A percentile compares a stretch with the other conserved stretches of the same genome.
These are phyloP conservation scores for Drosophila heteroneura DNA, from an alignment of 2,888 invertebrate species.

Conservation along the genomic window DNA sequence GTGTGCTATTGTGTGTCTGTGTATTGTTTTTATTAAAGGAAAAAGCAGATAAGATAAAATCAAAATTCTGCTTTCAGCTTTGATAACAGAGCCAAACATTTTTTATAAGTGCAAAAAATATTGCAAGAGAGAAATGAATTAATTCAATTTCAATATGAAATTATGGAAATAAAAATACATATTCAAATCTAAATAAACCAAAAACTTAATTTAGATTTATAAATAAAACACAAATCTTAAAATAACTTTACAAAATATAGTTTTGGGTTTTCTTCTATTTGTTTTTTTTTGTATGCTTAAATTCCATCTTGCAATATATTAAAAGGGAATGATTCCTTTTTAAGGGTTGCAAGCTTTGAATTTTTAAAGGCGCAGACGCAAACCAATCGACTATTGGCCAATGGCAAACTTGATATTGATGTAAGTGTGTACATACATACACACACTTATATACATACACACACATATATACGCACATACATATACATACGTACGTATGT, in stretches of 20 bases:
- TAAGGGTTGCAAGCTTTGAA: conserved; percentile 2
- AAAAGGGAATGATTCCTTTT: neutral
- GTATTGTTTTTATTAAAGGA: neutral
- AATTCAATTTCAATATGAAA: neutral
- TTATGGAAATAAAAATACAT: neutral
- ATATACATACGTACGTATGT: neutral
- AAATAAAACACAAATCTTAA: neutral
- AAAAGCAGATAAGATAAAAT: neutral
- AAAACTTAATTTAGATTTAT: neutral
- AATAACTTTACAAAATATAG: neutral
- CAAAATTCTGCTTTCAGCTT: neutral
- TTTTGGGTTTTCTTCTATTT: neutral
- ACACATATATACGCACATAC: conserved; percentile 12
- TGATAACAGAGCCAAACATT: neutral
- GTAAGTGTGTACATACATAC: conserved; percentile 15
- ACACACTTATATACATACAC: neutral
- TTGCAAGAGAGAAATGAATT: neutral
- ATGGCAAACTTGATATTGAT: neutral
- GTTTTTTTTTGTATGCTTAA: neutral
- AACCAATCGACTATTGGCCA: neutral
- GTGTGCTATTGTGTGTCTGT: neutral
- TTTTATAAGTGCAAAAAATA: neutral
- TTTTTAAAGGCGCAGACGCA: conserved; percentile 4
- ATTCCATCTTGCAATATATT: neutral
- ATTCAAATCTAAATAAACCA: neutral